phyloP scores from a whole-genome alignment of 1,140 invertebrate genomes.

The Lycorma delicatula region DNA sequence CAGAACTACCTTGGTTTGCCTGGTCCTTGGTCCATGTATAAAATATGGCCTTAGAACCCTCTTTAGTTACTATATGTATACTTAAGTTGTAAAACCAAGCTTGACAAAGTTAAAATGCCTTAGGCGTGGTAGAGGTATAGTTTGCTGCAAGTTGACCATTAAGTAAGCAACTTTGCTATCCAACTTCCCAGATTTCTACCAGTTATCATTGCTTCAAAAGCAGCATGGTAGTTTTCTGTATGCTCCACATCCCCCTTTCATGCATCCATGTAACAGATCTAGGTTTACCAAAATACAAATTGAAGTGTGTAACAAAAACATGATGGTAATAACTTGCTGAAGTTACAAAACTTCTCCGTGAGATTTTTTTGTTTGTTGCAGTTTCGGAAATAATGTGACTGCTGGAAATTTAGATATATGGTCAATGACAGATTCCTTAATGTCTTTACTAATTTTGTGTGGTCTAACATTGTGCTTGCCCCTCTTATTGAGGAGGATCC shows the following conservation, averaged over 20 bases:
- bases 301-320: constrained; percentile 1
- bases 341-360: constrained; percentile 2
- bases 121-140: not conserved
- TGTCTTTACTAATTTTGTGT: constrained; percentile 9
- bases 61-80: not conserved
- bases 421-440: not conserved
- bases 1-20: not conserved
- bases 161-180: not conserved
- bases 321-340: constrained; percentile 4
- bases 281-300: constrained; percentile 4
- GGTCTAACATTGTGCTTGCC: constrained; percentile 9
- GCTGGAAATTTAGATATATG: constrained; percentile 3
- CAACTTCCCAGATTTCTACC: not conserved
- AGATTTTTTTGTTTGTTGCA: constrained; percentile 4
- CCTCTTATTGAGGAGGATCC: constrained; percentile 5
- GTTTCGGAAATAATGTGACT: constrained; percentile 9
- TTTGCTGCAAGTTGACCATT: constrained; percentile 5
- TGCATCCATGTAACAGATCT: constrained; percentile 2
- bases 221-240: not conserved
- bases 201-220: not conserved
- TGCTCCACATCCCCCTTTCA: not conserved
- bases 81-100: constrained; percentile 5
- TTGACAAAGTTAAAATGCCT: constrained; percentile 1
- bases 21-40: constrained; percentile 1
- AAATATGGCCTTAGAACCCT: not conserved